Evolutionary conservation across 2,797 vertebrate genomes (phyloP).

Genomic region (Sebastes miniatus): DNA sequence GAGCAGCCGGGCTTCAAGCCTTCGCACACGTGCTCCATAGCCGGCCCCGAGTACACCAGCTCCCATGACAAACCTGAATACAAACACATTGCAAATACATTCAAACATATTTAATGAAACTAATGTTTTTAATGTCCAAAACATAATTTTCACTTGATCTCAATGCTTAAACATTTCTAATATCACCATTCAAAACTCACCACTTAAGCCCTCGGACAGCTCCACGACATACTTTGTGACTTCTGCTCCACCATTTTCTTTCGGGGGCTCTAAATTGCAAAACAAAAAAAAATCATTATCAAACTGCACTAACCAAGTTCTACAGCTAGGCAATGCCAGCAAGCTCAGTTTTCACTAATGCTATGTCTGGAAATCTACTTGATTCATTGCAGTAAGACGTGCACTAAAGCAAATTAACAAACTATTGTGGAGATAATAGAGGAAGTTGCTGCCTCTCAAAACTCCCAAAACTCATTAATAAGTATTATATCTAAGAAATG

Average conservation of each 20-base stretch:
- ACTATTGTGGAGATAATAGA: not conserved
- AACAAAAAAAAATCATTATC: not conserved
- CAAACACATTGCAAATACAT: not conserved
- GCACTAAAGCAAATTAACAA: not conserved
- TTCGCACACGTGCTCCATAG: conserved; percentile 89
- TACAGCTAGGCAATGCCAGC: not conserved
- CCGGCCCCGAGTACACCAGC: conserved; percentile 87
- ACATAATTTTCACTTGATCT: not conserved
- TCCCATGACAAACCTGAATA: conserved; percentile 89
- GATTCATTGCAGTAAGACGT: not conserved
- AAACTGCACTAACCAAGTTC: not conserved
- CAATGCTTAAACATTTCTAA: not conserved
- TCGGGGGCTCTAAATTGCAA: conserved; percentile 87
- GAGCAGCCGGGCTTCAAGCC: conserved; percentile 90
- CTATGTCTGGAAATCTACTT: not conserved
- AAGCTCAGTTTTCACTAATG: not conserved
- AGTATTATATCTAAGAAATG: not conserved
- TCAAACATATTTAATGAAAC: not conserved
- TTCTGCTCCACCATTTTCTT: conserved; percentile 90
- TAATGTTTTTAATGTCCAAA: not conserved
- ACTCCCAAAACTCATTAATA: not conserved
- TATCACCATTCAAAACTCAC: conserved; percentile 73
- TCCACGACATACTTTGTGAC: conserved; percentile 92
- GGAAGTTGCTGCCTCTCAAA: not conserved
- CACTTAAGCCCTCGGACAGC: conserved; percentile 88